phyloP scores from a whole-genome alignment of 2,113 vertebrate genomes.

The Callionymus lyra region DNA sequence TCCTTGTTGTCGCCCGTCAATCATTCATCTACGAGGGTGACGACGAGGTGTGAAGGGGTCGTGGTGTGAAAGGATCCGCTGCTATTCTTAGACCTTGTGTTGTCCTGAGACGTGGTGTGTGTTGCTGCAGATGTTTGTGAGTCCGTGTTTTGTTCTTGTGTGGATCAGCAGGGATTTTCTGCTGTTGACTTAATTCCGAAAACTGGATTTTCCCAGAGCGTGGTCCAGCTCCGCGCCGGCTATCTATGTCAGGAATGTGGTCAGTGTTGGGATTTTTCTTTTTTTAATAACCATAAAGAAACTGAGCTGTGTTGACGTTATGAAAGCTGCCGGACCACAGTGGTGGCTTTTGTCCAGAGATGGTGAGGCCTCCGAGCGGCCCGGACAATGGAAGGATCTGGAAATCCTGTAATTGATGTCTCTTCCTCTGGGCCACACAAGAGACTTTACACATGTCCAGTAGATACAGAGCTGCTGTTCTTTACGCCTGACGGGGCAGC shows the following conservation, averaged over 20 bases:
- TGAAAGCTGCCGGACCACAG: constrained; percentile 16
- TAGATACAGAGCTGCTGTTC: no score
- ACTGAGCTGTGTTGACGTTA: background rate
- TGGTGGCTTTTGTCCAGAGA: background rate
- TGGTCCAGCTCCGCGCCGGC: constrained; percentile 16
- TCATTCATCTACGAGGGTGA: no score
- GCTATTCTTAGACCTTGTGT: no score
- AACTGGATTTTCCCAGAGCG: constrained; percentile 33
- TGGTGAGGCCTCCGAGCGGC: no score
- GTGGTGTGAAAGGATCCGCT: no score
- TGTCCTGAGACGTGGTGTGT: no score
- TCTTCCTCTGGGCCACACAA: constrained; percentile 37
- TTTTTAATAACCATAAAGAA: constrained; percentile 22
- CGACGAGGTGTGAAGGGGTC: no score
- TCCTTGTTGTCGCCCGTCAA: no score
- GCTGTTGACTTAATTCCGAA: constrained; percentile 19
- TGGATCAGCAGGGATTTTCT: constrained; percentile 30
- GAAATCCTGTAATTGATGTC: constrained; percentile 31
- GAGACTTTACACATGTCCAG: constrained; percentile 10
- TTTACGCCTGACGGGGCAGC: no score
- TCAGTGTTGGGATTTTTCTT: constrained; percentile 28
- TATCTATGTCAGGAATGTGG: constrained; percentile 17
- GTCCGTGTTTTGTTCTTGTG: constrained; percentile 13
- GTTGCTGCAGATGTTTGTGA: no score
- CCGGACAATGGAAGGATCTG: constrained; percentile 65